Conservation (phyloP, 2,113 vertebrate species). For the Daubentonia madagascariensis region DNA sequence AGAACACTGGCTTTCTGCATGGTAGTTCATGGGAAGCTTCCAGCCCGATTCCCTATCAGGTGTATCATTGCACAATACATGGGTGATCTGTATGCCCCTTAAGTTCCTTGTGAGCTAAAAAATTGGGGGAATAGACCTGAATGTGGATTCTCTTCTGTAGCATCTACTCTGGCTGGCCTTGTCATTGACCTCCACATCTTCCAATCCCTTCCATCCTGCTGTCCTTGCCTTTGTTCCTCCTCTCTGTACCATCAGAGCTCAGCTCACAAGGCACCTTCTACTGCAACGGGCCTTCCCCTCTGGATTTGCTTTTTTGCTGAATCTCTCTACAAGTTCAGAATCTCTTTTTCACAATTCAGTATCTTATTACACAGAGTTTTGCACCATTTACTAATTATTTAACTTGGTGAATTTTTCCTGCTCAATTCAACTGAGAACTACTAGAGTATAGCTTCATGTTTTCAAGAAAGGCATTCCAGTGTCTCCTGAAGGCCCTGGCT, state of each 20-base stretch:
- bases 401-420: not conserved
- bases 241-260: accelerated
- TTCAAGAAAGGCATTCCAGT: not conserved
- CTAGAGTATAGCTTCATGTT: not conserved
- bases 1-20: not conserved
- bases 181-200: not conserved
- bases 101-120: not conserved
- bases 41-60: not conserved
- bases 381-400: not conserved
- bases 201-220: not conserved
- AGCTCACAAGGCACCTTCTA: not conserved
- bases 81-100: not conserved
- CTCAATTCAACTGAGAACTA: not conserved
- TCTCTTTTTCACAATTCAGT: not conserved
- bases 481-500: not conserved
- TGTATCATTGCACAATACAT: not conserved
- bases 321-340: not conserved
- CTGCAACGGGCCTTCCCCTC: not conserved
- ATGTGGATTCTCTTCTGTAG: not conserved
- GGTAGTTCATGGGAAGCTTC: not conserved
- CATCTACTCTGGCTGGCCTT: not conserved
- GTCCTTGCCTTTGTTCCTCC: not conserved
- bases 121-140: not conserved
- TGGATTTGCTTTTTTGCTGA: not conserved
- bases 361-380: not conserved